Evolutionary conservation across 1,140 invertebrate genomes (phyloP).

Genomic region (Colletes latitarsis): DNA sequence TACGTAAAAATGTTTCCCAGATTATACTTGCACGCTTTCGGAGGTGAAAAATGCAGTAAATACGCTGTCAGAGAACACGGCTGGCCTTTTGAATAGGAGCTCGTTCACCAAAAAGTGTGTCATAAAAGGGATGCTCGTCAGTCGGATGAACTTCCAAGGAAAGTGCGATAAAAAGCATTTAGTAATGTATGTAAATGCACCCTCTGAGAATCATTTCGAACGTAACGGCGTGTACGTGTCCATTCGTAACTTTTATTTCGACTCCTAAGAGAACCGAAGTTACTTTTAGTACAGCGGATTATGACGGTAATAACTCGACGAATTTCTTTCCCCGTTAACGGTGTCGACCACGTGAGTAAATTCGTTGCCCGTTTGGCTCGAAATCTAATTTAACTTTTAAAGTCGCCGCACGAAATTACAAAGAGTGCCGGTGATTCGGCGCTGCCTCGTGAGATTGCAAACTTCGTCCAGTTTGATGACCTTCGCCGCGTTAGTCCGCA

Average conservation of each 20-base stretch:
- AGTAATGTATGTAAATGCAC: constrained; percentile 62
- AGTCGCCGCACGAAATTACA: constrained; percentile 51
- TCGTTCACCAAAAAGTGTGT: constrained; percentile 19
- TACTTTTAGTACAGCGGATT: constrained; percentile 55
- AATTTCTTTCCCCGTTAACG: constrained; percentile 47
- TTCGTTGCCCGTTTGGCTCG: constrained; percentile 44
- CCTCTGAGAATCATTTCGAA: constrained; percentile 54
- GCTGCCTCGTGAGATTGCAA: constrained; percentile 33
- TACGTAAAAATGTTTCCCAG: constrained; percentile 18
- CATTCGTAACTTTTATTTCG: constrained; percentile 58
- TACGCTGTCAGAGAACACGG: constrained; percentile 9
- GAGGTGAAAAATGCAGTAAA: constrained; percentile 28
- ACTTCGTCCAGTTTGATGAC: constrained; percentile 1
- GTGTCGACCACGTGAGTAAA: constrained; percentile 42
- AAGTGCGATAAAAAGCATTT: constrained; percentile 53
- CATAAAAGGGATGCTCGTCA: constrained; percentile 36
- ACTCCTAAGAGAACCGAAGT: constrained; percentile 17
- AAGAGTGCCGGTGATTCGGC: constrained; percentile 29
- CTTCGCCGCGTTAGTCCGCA: neutral
- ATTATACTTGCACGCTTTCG: constrained; percentile 25
- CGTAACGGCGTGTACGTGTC: constrained; percentile 53
- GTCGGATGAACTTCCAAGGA: constrained; percentile 31
- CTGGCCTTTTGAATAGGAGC: constrained; percentile 1
- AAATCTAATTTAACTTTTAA: constrained; percentile 67
- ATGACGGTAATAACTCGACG: constrained; percentile 59